A percentile compares a stretch with the other conserved stretches of the same genome.
These are phyloP conservation scores for Liolophura sinensis DNA, from an alignment of 1,140 invertebrate species.

Conservation along the genomic window DNA sequence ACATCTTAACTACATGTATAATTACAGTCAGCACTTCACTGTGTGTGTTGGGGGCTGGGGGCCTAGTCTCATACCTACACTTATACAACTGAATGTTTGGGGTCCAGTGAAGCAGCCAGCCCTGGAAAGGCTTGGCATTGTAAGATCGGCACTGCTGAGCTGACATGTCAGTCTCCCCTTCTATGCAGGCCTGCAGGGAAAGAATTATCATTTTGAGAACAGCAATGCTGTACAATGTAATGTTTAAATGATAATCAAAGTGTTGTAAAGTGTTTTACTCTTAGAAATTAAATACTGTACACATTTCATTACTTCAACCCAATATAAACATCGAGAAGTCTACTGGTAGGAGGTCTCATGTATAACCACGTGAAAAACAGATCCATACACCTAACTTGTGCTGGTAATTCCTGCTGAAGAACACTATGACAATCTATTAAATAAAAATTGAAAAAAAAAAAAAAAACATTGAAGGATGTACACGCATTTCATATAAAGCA, in stretches of 20 bases:
- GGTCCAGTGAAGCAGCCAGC: constrained; percentile 46
- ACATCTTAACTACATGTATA: neutral
- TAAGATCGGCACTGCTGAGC: constrained; percentile 80
- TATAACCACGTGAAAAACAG: too few species aligned
- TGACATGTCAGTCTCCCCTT: constrained; percentile 71
- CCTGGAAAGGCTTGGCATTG: constrained; percentile 70
- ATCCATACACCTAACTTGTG: too few species aligned
- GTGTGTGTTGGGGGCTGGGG: neutral
- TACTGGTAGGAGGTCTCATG: too few species aligned
- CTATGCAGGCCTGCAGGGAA: constrained; percentile 66
- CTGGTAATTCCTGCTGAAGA: too few species aligned
- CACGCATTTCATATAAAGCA: too few species aligned
- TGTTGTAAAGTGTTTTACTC: too few species aligned
- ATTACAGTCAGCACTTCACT: neutral
- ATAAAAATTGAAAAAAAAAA: too few species aligned
- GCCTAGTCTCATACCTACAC: constrained; percentile 18
- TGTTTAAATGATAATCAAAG: neutral
- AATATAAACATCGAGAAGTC: neutral
- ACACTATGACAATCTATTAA: too few species aligned
- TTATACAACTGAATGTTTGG: constrained; percentile 39
- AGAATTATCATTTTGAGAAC: neutral
- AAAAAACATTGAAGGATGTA: too few species aligned
- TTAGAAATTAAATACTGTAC: neutral
- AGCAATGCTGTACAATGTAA: neutral
- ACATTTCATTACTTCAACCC: neutral